Percentiles rank a stretch among this genome's conserved stretches.
These are phyloP conservation scores for Drosophila elegans DNA, from an alignment of 1,140 invertebrate genomes.

Conservation along the genomic window DNA sequence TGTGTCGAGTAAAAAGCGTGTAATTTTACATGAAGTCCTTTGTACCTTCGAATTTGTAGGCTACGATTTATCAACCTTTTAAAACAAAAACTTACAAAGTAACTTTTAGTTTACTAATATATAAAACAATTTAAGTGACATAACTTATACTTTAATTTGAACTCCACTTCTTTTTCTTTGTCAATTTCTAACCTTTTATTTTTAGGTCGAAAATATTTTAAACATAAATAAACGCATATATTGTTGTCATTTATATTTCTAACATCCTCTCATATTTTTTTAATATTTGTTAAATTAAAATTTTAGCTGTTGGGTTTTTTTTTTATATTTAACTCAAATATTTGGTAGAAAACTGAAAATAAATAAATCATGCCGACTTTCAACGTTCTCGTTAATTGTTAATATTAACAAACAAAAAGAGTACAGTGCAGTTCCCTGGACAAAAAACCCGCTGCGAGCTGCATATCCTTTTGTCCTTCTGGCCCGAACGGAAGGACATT, in stretches of 20 bases:
- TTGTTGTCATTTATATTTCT: too few species aligned
- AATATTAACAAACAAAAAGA: constrained; percentile 40
- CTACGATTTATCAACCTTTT: too few species aligned
- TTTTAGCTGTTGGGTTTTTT: background rate
- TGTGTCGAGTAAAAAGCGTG: background rate
- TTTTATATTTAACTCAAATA: background rate
- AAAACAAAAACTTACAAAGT: background rate
- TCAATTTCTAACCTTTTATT: too few species aligned
- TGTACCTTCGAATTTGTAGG: background rate
- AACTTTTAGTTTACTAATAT: background rate
- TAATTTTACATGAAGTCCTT: background rate
- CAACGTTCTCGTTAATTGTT: constrained; percentile 63
- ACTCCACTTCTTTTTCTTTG: too few species aligned
- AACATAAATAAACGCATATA: too few species aligned
- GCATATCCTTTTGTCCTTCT: constrained; percentile 60
- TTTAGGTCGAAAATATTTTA: too few species aligned
- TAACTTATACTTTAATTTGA: too few species aligned
- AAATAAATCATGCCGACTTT: constrained; percentile 18
- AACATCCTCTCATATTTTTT: too few species aligned
- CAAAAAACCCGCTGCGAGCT: background rate
- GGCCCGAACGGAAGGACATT: constrained; percentile 70
- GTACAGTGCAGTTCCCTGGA: constrained; percentile 3
- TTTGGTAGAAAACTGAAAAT: background rate
- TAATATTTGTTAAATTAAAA: background rate
- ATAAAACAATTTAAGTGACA: background rate